Conservation (phyloP, 2,797 vertebrate genomes). For the Neosilurus mollespiculum region DNA sequence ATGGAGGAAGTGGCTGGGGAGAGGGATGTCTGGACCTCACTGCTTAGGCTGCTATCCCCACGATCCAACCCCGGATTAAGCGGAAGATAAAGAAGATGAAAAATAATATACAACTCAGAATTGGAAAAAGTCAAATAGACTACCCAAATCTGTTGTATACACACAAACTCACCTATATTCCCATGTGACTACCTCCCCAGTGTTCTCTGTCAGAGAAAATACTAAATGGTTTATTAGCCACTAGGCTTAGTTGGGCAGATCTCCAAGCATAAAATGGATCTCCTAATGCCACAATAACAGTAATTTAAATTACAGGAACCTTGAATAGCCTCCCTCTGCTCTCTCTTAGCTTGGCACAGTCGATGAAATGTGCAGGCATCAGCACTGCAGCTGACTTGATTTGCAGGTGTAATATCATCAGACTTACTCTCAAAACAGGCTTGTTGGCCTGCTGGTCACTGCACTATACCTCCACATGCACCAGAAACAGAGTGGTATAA, state of each 20-base stretch:
- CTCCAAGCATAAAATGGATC: conserved; percentile 26
- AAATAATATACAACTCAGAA: background rate
- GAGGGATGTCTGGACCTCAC: too few relatives aligned
- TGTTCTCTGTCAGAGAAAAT: conserved; percentile 28
- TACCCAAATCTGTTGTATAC: background rate
- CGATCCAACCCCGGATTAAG: too few relatives aligned
- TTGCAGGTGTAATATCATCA: conserved; percentile 47
- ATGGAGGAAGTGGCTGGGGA: too few relatives aligned
- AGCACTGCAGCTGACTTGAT: conserved; percentile 45
- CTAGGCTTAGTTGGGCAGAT: conserved; percentile 6
- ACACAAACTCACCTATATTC: background rate
- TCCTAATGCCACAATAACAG: conserved; percentile 24
- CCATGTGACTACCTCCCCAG: background rate
- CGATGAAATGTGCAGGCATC: conserved; percentile 23
- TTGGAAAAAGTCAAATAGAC: background rate
- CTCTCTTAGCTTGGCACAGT: conserved; percentile 34
- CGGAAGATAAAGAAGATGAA: too few relatives aligned
- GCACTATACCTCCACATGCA: conserved; percentile 17
- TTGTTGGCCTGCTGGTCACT: conserved; percentile 28
- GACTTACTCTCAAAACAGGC: conserved; percentile 23
- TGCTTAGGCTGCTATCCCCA: too few relatives aligned
- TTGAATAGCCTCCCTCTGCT: conserved; percentile 10
- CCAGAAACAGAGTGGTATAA: conserved; percentile 57
- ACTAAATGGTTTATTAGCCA: background rate
- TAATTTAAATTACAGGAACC: conserved; percentile 29